These are phyloP conservation scores for Pavo muticus DNA, from an alignment of 2,113 vertebrate genomes.

Conservation along the genomic window DNA sequence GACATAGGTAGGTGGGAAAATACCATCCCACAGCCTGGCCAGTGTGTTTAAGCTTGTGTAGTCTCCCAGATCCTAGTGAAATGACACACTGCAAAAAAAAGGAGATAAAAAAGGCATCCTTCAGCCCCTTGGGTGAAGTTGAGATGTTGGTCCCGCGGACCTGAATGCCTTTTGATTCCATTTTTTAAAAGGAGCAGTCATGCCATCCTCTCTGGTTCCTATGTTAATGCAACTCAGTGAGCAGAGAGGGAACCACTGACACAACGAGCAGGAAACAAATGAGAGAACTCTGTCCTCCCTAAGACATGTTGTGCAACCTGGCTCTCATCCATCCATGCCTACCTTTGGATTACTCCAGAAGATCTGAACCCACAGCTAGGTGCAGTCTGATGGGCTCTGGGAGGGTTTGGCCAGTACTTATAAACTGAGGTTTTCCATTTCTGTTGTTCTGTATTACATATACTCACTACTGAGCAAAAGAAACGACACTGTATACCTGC, in stretches of 20 bases:
- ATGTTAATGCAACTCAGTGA: background rate
- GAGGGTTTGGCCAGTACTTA: background rate
- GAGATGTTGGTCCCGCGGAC: background rate
- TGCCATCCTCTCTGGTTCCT: background rate
- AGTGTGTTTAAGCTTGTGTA: background rate
- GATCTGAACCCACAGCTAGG: background rate
- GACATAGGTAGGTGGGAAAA: background rate
- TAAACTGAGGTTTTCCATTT: background rate
- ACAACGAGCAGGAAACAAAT: background rate
- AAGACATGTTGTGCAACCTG: fast-evolving
- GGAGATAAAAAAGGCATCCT: background rate
- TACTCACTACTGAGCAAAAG: background rate
- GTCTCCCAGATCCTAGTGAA: background rate
- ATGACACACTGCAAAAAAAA: background rate
- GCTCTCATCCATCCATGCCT: fast-evolving
- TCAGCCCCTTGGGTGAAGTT: background rate
- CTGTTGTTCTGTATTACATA: background rate
- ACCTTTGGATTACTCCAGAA: background rate
- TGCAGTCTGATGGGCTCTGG: background rate
- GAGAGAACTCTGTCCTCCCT: background rate
- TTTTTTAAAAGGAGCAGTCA: background rate
- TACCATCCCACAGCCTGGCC: background rate
- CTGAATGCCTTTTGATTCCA: background rate
- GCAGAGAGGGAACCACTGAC: background rate
- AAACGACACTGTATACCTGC: background rate